Percentiles rank a stretch among this genome's conserved stretches.
These are phyloP conservation scores for Propithecus perrieri DNA, from an alignment of 2,797 vertebrate species.

Conservation along the genomic window DNA sequence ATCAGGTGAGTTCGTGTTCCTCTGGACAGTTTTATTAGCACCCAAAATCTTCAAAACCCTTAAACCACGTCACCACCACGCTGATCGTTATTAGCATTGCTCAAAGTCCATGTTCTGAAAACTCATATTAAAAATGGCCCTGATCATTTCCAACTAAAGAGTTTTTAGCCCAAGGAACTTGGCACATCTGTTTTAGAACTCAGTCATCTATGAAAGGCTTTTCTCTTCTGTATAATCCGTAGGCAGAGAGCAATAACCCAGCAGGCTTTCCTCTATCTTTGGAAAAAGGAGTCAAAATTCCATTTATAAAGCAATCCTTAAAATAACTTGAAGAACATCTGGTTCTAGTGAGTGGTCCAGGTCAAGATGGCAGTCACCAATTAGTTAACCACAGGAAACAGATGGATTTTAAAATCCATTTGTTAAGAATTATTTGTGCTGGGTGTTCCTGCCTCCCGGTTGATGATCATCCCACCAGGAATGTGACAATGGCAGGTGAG, in stretches of 20 bases:
- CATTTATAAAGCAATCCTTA: conserved; percentile 71
- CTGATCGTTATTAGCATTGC: conserved; percentile 64
- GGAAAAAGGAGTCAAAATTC: conserved; percentile 72
- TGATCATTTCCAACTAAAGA: conserved; percentile 72
- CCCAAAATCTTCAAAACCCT: conserved; percentile 42
- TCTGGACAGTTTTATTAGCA: conserved; percentile 66
- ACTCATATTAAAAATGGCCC: conserved; percentile 68
- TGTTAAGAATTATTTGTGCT: conserved; percentile 38
- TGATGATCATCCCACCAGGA: neutral
- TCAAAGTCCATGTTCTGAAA: conserved; percentile 63
- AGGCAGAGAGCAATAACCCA: conserved; percentile 70
- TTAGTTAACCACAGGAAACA: conserved; percentile 59
- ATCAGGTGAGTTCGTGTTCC: conserved; percentile 40
- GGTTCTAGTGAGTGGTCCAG: conserved; percentile 53
- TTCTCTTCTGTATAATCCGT: conserved; percentile 61
- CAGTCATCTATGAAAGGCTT: conserved; percentile 75
- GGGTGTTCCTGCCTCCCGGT: neutral
- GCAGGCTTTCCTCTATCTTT: conserved; percentile 74
- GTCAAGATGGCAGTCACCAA: conserved; percentile 57
- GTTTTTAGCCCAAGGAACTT: conserved; percentile 76
- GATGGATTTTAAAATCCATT: conserved; percentile 50
- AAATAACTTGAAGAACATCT: conserved; percentile 75
- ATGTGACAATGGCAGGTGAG: neutral
- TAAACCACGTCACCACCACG: conserved; percentile 45
- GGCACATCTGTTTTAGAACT: conserved; percentile 78